Evolutionary conservation across 2,888 invertebrate genomes (phyloP).

Genomic region (Euclidia mi): DNA sequence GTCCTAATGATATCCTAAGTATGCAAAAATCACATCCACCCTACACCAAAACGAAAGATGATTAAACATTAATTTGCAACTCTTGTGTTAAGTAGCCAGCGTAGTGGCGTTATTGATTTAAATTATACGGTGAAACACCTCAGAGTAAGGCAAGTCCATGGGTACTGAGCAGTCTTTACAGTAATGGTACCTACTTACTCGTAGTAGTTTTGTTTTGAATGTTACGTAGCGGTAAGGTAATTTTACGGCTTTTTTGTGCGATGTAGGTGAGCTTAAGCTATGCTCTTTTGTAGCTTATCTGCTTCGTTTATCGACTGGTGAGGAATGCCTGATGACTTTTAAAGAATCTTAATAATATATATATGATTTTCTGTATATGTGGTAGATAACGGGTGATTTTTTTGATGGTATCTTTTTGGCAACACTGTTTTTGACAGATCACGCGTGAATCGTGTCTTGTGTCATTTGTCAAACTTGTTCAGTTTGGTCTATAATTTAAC

Average conservation of each 20-base stretch:
- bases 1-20: slow-evolving; percentile 3
- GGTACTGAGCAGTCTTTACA: slow-evolving; percentile 13
- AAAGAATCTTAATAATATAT: no score
- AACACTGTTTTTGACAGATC: no score
- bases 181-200: slow-evolving; percentile 19
- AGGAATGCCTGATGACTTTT: no score
- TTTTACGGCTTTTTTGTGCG: not conserved
- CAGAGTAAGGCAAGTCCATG: slow-evolving; percentile 2
- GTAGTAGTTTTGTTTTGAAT: slow-evolving; percentile 20
- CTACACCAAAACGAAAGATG: slow-evolving; percentile 21
- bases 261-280: no score
- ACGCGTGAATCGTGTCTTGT: no score
- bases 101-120: slow-evolving; percentile 67
- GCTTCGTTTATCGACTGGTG: no score
- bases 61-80: slow-evolving; percentile 61
- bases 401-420: no score
- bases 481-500: no score
- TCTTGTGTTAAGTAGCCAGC: slow-evolving; percentile 55
- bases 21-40: slow-evolving; percentile 8
- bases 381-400: no score
- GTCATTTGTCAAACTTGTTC: no score
- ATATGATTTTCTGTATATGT: no score
- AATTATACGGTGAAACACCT: slow-evolving; percentile 56
- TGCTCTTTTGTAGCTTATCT: no score
- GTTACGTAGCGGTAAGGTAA: slow-evolving; percentile 13